A percentile compares a stretch with the other conserved stretches of the same genome.
phyloP scores from a whole-genome alignment of 2,888 invertebrate genomes.

The Mythimna vitellina region DNA sequence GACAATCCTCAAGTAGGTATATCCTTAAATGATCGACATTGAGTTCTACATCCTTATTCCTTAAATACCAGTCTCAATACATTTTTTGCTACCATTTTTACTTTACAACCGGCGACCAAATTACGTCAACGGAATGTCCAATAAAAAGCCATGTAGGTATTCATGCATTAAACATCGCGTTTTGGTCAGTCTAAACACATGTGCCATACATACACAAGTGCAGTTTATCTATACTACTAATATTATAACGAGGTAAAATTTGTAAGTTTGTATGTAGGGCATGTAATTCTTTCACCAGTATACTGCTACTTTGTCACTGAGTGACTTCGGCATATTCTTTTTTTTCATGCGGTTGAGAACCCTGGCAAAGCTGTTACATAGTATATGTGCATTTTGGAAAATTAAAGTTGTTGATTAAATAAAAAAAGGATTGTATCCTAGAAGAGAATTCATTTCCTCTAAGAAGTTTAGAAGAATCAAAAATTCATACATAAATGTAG shows the following conservation, averaged over 20 bases:
- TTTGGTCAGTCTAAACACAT: conserved; percentile 36
- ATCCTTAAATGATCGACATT: conserved; percentile 25
- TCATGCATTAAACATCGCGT: conserved; percentile 7
- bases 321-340: too few relatives aligned
- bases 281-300: too few relatives aligned
- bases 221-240: neutral
- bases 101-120: neutral
- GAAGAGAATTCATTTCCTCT: too few relatives aligned
- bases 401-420: neutral
- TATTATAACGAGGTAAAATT: too few relatives aligned
- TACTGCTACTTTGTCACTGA: too few relatives aligned
- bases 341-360: too few relatives aligned
- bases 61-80: conserved; percentile 3
- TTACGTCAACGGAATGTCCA: conserved; percentile 30
- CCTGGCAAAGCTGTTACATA: neutral
- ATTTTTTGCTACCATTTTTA: conserved; percentile 41
- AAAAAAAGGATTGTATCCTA: neutral
- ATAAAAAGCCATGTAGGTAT: conserved; percentile 24
- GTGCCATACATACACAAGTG: conserved; percentile 39
- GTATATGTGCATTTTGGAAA: conserved; percentile 14
- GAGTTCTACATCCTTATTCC: conserved; percentile 28
- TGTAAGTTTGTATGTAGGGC: too few relatives aligned
- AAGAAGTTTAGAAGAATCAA: too few relatives aligned
- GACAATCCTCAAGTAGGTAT: too few relatives aligned
- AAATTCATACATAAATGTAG: too few relatives aligned